These are phyloP conservation scores for Hypocryptadius cinnamomeus DNA, from an alignment of 2,113 vertebrate species.

Conservation along the genomic window DNA sequence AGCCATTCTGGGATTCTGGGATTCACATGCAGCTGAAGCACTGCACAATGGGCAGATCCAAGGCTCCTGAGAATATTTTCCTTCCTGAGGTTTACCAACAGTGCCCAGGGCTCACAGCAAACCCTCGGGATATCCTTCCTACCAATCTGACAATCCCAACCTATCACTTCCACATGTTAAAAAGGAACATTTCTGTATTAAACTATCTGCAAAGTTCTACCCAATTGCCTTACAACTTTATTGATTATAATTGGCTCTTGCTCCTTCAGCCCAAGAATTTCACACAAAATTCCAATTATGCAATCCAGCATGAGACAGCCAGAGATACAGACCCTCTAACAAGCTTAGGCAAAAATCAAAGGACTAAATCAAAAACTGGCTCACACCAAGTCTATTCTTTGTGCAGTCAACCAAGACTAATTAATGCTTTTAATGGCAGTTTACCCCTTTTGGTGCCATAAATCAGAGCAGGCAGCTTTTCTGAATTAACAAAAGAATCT, in stretches of 20 bases:
- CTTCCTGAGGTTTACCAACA: neutral
- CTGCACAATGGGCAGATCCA: neutral
- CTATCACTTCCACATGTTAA: neutral
- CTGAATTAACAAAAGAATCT: neutral
- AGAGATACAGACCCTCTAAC: neutral
- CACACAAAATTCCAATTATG: neutral
- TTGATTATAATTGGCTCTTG: neutral
- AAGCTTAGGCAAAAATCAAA: conserved; percentile 26
- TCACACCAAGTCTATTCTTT: neutral
- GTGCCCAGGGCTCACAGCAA: neutral
- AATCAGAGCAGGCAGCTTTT: neutral
- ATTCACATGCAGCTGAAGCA: neutral
- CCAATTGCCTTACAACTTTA: neutral
- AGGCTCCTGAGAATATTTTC: neutral
- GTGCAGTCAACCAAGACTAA: conserved; percentile 29
- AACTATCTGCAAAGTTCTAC: neutral
- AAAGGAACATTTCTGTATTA: neutral
- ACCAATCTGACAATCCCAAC: neutral
- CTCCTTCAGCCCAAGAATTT: neutral
- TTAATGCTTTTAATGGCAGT: conserved; percentile 42
- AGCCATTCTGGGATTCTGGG: neutral
- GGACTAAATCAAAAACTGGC: conserved; percentile 43
- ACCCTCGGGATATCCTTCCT: neutral
- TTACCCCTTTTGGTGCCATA: conserved; percentile 17
- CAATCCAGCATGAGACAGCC: neutral